Percentiles rank a stretch among this genome's conserved stretches.
Evolutionary conservation across 2,888 invertebrate species (phyloP).

Genomic region (Eupithecia subfuscata): DNA sequence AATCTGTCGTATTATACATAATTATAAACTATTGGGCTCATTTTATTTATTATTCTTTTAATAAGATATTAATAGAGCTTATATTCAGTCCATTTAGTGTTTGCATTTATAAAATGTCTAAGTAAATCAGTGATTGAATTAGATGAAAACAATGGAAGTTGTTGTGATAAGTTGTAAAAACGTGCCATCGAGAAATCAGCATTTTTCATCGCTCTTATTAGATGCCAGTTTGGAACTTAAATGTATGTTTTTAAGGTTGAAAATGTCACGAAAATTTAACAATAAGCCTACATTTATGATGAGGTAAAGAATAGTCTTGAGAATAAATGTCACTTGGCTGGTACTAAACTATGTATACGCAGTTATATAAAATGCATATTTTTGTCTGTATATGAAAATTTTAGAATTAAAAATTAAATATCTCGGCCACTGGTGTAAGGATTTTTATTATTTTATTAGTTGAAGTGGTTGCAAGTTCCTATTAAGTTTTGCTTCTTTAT

Average conservation of each 20-base stretch:
- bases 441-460: slow-evolving; percentile 53
- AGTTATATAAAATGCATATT: slow-evolving; percentile 32
- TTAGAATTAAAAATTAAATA: slow-evolving; percentile 51
- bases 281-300: background rate
- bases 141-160: slow-evolving; percentile 20
- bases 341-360: slow-evolving; percentile 38
- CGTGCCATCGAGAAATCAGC: slow-evolving; percentile 30
- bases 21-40: slow-evolving; percentile 27
- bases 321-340: slow-evolving; percentile 16
- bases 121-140: slow-evolving; percentile 27
- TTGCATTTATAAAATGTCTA: slow-evolving; percentile 43
- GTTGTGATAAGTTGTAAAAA: slow-evolving; percentile 33
- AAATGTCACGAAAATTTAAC: background rate
- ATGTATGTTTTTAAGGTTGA: background rate
- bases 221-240: background rate
- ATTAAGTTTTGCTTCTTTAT: slow-evolving; percentile 56
- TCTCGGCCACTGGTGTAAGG: slow-evolving; percentile 59
- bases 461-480: slow-evolving; percentile 79
- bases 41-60: slow-evolving; percentile 33
- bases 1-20: slow-evolving; percentile 21
- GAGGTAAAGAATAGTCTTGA: background rate
- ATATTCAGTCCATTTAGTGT: slow-evolving; percentile 42
- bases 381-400: slow-evolving; percentile 43
- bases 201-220: slow-evolving; percentile 5
- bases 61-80: slow-evolving; percentile 39